Base-by-base conservation (phyloP, 1,140 invertebrate species). In the Bombus picipes region DNA sequence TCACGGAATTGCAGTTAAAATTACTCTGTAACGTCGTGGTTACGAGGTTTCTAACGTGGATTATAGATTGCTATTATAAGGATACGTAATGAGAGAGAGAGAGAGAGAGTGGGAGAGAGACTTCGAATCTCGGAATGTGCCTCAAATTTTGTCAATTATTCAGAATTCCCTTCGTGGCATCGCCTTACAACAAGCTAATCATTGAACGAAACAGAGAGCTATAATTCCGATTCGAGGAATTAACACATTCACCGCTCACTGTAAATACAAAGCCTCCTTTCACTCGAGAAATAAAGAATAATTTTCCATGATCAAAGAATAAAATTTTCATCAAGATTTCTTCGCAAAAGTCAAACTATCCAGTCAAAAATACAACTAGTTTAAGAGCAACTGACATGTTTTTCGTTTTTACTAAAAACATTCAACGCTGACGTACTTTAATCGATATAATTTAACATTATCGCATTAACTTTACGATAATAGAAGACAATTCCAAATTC, bases 171-270 rank as follows among this genome's bases (percentile, higher is more conserved):
- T 22, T 72, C 57, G 71, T 62, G 71, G 70, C 72, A 34, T 5
- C 32, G 34, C 62, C 22, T 34, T 81, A 15, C n/a, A 22, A 37
- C n/a, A n/a, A 37, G 41, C 28, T 76, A 76, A 76, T 75, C 73
- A 37, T 47, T 25, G 43, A 76, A 53, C 34, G 12, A 66, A 84
- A 71, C n/a, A 10, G 47, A 39, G 32, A 37, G 13, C 1, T 39
- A 62, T 28, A 28, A 77, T 25, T 62, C 8, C n/a, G n/a, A 37
- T 79, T 37, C 34, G 47, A 66, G 39, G 37, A 74, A 43, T 74
- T 72, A 81, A 81, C 39, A 25, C n/a, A 34, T 74, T 74, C 80
- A 34, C 53, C 28, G 39, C 53, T 80, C n/a, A 32, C 53, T 78
- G 53, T 53, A n/a, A 41, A 62, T n/a, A 28, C 39, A 41, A 6